A percentile compares a stretch with the other conserved stretches of the same genome.
These are phyloP conservation scores for Pogonognathellus flavescens DNA, from an alignment of 1,140 invertebrate genomes.

Conservation along the genomic window DNA sequence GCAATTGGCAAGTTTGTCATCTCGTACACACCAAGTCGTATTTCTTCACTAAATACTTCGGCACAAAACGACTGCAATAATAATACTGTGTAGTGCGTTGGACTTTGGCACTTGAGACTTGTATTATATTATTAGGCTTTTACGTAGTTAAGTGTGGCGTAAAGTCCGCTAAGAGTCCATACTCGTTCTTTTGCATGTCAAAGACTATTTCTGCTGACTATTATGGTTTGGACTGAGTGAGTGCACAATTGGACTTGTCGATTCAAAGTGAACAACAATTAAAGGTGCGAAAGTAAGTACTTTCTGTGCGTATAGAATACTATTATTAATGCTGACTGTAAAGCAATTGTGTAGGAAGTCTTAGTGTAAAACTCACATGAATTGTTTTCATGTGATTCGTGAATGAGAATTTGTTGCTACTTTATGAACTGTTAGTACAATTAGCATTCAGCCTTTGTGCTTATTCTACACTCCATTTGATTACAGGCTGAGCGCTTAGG, in stretches of 20 bases:
- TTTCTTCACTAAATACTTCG: too few relatives aligned
- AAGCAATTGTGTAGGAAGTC: not conserved
- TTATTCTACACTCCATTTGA: conserved; percentile 37
- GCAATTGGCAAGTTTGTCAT: conserved; percentile 42
- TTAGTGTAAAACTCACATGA: not conserved
- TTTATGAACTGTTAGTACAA: conserved; percentile 35
- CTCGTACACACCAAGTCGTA: not conserved
- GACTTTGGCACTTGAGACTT: too few relatives aligned
- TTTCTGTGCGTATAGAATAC: not conserved
- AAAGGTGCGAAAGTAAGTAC: conserved; percentile 12
- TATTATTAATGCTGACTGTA: not conserved
- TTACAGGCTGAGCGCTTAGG: conserved; percentile 34
- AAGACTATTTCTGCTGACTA: conserved; percentile 4
- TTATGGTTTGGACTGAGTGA: not conserved
- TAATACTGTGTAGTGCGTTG: too few relatives aligned
- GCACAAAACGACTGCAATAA: too few relatives aligned
- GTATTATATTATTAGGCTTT: too few relatives aligned
- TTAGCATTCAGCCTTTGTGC: conserved; percentile 12
- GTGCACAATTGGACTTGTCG: not conserved
- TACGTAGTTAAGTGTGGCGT: too few relatives aligned
- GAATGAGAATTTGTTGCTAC: conserved; percentile 6
- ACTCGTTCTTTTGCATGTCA: conserved; percentile 12
- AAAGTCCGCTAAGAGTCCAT: too few relatives aligned
- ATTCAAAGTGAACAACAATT: conserved; percentile 20
- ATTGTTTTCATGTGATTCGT: conserved; percentile 31